A percentile compares a stretch with the other conserved stretches of the same genome.
phyloP scores from a whole-genome alignment of 2,113 vertebrate species.

The Acanthisitta chloris region DNA sequence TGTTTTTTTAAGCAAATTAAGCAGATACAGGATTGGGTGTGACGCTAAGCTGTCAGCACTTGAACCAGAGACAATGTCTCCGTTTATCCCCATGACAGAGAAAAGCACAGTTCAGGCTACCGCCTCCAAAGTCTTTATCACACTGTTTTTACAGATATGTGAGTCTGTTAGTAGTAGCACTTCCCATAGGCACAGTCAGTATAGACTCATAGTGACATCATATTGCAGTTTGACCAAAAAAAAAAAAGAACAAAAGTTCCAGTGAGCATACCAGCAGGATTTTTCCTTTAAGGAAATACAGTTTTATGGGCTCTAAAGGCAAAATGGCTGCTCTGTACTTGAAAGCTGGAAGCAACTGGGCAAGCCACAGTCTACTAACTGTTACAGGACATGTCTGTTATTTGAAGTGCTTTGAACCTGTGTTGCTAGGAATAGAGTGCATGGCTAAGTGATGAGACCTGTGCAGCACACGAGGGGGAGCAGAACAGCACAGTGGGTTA shows the following conservation, averaged over 20 bases:
- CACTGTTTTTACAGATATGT: background rate
- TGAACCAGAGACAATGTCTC: background rate
- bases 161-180: background rate
- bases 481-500: background rate
- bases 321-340: background rate
- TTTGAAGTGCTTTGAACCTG: background rate
- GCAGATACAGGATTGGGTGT: background rate
- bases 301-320: background rate
- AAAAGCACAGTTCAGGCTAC: background rate
- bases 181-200: background rate
- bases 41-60: conserved; percentile 15
- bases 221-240: background rate
- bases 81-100: background rate
- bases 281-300: background rate
- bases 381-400: background rate
- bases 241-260: background rate
- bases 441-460: background rate
- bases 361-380: background rate
- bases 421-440: background rate
- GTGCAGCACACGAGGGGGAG: background rate
- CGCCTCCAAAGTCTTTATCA: background rate
- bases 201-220: background rate
- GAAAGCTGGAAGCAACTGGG: background rate
- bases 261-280: background rate
- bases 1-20: background rate